Base-by-base conservation (phyloP, 2,113 vertebrate genomes). In the Scomber colias region DNA sequence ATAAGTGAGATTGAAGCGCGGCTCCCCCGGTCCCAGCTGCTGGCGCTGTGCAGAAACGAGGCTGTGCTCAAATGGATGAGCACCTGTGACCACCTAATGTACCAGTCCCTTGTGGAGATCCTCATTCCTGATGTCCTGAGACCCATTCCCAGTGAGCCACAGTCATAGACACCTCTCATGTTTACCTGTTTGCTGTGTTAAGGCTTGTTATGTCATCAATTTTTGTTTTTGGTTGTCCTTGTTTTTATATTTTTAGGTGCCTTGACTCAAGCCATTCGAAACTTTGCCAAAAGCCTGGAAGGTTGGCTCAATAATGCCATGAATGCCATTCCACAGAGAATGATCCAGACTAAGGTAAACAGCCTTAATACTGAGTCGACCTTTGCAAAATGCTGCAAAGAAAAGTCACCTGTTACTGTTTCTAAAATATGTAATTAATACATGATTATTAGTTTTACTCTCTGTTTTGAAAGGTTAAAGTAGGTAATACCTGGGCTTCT, bases 211-310 rank as follows among this genome's bases (percentile, higher is more conserved):
- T 17, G 11, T 15, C 45, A 1, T 50, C 13, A 0, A 11, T 66
- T 10, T 51, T 71, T 24, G 0, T 19, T 16, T 31, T 46, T 24
- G 30, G 6, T 15, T 19, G 3, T 66, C 5, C 9, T 19, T 59
- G 15, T 59, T 66, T 64, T 45, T 59, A 27, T 4, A 30, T 53
- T 63, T 76, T 24, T 87, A 99, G 98, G 98, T 94, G 97, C 98
- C 3, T 95, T 99, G 91, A 99, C 98, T 1, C 98, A 99, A 95
- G 98, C 97, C 4, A 99, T 99, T 88, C 95, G 98, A 49, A 99
- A 99, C 70, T 99, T 99, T 91, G 98, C 98, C 95, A 99, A 99
- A 96, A 98, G 98, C 87, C 88, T 99, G 93, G 98, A 99, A 89
- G 96, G 97, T 68, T 99, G 98, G 98, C 92, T 99, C 80, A 97